phyloP scores from a whole-genome alignment of 2,797 vertebrate species.

The Acrocephalus scirpaceus region DNA sequence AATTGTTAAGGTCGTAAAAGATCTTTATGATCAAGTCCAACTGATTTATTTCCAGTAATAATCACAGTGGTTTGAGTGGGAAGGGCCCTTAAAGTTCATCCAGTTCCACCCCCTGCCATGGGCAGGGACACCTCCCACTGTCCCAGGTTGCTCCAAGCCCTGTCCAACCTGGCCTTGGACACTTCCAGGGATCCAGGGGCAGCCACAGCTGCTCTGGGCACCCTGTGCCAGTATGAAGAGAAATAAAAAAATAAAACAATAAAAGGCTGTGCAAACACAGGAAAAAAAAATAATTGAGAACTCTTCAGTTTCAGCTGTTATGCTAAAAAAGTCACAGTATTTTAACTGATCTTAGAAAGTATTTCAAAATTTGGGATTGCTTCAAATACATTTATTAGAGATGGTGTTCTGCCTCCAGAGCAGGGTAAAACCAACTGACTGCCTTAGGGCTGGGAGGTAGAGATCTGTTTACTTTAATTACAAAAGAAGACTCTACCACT shows the following conservation, averaged over 20 bases:
- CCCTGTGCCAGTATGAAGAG: neutral
- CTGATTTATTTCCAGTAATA: neutral
- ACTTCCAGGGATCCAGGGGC: neutral
- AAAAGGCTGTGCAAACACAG: neutral
- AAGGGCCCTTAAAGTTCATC: neutral
- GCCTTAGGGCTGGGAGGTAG: neutral
- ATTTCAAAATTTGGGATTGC: neutral
- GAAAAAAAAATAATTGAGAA: neutral
- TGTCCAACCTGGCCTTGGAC: rapidly evolving
- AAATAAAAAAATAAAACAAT: neutral
- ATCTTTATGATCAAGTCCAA: neutral
- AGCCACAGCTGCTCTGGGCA: neutral
- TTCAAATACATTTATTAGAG: neutral
- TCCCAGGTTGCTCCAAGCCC: neutral
- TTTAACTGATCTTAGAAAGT: neutral
- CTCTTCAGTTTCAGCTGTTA: neutral
- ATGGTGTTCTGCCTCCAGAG: neutral
- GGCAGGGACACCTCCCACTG: neutral
- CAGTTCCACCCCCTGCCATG: neutral
- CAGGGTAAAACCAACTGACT: neutral
- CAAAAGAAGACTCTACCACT: neutral
- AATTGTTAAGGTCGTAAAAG: neutral
- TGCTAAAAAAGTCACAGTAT: neutral
- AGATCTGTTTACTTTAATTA: neutral
- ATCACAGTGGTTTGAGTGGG: neutral